These are phyloP conservation scores for Nasonovia ribisnigri DNA, from an alignment of 2,888 invertebrate genomes.

Conservation along the genomic window DNA sequence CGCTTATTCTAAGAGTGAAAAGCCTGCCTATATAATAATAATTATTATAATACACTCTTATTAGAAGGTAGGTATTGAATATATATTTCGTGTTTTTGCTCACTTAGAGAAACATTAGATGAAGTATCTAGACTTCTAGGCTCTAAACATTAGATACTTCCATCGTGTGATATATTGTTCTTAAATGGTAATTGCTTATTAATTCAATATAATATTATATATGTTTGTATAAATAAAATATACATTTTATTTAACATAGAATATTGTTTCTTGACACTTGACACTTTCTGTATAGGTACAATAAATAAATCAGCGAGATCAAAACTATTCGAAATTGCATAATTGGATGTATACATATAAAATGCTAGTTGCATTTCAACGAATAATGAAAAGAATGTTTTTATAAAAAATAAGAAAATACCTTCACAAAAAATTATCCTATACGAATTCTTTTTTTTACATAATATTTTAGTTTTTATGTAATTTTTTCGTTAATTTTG, in stretches of 20 bases:
- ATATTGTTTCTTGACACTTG: neutral
- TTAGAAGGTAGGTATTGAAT: neutral
- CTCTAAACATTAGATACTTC: neutral
- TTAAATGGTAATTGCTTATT: neutral
- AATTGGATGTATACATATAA: too few species aligned
- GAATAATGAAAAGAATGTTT: neutral
- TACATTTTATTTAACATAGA: neutral
- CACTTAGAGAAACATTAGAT: neutral
- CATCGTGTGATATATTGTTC: neutral
- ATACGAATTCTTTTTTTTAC: neutral
- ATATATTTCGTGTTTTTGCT: neutral
- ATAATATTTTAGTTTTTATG: neutral
- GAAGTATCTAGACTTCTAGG: too few species aligned
- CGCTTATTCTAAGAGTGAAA: neutral
- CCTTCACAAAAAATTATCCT: too few species aligned
- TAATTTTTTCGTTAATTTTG: neutral
- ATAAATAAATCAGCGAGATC: neutral
- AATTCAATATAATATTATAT: neutral
- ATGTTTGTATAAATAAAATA: neutral
- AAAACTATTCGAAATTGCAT: neutral
- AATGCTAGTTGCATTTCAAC: neutral
- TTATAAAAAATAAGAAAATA: too few species aligned
- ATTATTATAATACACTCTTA: conserved; percentile 1
- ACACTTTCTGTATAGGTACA: neutral
- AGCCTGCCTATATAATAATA: neutral